phyloP scores from a whole-genome alignment of 2,113 vertebrate genomes.

The Clarias batrachus region DNA sequence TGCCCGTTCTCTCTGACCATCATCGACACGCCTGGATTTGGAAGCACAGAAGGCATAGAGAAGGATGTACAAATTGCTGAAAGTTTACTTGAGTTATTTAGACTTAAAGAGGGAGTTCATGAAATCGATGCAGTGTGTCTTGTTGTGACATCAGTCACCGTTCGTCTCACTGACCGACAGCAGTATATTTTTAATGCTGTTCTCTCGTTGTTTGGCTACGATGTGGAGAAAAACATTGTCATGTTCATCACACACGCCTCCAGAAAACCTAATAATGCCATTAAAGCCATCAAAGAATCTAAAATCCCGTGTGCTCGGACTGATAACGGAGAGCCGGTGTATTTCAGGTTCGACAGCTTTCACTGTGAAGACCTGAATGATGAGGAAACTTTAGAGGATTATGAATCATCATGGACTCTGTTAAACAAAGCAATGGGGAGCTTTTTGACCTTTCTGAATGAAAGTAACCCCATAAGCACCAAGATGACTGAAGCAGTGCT shows the following conservation, averaged over 20 bases:
- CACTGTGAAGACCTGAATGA: slow-evolving; percentile 9
- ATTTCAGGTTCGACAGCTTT: slow-evolving; percentile 31
- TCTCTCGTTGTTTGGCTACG: too few species aligned
- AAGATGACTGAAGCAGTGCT: slow-evolving; percentile 25
- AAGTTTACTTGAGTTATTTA: too few species aligned
- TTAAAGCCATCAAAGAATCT: background rate
- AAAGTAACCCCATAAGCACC: background rate
- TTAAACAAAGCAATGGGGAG: background rate
- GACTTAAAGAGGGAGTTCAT: too few species aligned
- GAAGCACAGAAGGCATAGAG: too few species aligned
- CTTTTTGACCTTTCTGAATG: background rate
- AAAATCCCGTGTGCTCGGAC: background rate
- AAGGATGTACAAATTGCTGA: too few species aligned
- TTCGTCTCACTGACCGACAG: too few species aligned
- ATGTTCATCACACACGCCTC: background rate
- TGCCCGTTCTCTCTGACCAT: slow-evolving; percentile 12
- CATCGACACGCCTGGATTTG: too few species aligned
- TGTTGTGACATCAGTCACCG: too few species aligned
- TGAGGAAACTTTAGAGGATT: background rate
- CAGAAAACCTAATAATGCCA: background rate
- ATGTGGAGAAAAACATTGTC: too few species aligned
- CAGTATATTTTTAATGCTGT: too few species aligned
- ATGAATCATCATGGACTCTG: slow-evolving; percentile 2
- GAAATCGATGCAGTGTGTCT: too few species aligned
- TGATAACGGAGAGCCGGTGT: background rate